A percentile compares a stretch with the other conserved stretches of the same genome.
phyloP scores from a whole-genome alignment of 2,888 invertebrate genomes.

The Scaptomyza reducta region DNA sequence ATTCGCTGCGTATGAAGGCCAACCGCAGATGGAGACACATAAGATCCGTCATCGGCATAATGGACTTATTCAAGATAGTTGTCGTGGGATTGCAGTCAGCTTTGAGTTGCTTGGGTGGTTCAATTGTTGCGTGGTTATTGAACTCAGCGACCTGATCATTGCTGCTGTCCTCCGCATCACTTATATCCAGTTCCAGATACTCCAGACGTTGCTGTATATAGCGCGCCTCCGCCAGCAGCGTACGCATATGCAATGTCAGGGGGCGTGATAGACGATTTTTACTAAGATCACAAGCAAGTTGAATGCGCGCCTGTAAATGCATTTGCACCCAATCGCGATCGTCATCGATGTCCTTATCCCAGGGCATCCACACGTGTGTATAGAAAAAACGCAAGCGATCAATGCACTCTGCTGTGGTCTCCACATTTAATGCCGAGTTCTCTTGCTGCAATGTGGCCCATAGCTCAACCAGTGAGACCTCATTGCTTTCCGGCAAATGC shows the following conservation, averaged over 20 bases:
- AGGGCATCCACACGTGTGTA: conserved; percentile 87
- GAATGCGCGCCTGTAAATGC: conserved; percentile 86
- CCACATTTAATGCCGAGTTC: conserved; percentile 85
- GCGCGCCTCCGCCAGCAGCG: conserved; percentile 85
- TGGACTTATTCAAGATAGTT: conserved; percentile 74
- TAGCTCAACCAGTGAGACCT: conserved; percentile 86
- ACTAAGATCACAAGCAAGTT: conserved; percentile 86
- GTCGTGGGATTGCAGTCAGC: conserved; percentile 68
- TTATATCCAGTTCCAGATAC: conserved; percentile 83
- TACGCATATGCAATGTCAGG: conserved; percentile 85
- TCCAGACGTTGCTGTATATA: conserved; percentile 85
- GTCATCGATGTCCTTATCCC: conserved; percentile 87
- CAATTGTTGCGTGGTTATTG: conserved; percentile 43
- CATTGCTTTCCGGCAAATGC: conserved; percentile 85
- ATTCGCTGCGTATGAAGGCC: conserved; percentile 86
- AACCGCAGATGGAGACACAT: conserved; percentile 86
- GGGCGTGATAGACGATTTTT: conserved; percentile 85
- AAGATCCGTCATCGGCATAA: conserved; percentile 84
- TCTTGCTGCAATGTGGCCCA: conserved; percentile 87
- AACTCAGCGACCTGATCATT: conserved; percentile 70
- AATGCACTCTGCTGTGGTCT: conserved; percentile 86
- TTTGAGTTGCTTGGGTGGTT: conserved; percentile 46
- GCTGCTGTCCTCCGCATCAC: conserved; percentile 80
- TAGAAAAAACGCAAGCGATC: conserved; percentile 87
- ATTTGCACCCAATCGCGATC: conserved; percentile 86